phyloP scores from a whole-genome alignment of 1,140 invertebrate species.

The Trachymyrmex septentrionalis region DNA sequence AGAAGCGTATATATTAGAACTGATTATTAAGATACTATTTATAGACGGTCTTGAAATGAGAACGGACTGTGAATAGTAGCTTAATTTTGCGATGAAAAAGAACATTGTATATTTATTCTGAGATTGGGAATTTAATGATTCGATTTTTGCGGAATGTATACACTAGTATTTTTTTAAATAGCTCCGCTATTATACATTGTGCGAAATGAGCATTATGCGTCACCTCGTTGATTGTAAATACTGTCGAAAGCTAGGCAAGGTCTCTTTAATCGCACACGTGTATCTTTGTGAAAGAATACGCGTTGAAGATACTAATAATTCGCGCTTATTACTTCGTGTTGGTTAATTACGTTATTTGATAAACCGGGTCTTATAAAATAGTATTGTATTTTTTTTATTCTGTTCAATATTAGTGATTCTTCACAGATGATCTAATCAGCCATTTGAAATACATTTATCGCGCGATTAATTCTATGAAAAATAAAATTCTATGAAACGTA shows the following conservation, averaged over 20 bases:
- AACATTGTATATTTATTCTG: background rate
- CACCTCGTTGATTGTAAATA: background rate
- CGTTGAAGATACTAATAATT: background rate
- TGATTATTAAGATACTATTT: no score
- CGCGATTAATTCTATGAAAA: background rate
- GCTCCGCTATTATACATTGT: background rate
- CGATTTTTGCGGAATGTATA: background rate
- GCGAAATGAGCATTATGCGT: background rate
- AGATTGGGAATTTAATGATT: background rate
- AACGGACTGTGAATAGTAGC: no score
- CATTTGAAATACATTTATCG: background rate
- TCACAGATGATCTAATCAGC: background rate
- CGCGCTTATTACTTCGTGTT: background rate
- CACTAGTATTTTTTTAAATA: background rate
- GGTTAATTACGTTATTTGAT: background rate
- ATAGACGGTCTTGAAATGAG: no score
- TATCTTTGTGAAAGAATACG: slow-evolving; percentile 11
- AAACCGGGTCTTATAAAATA: background rate
- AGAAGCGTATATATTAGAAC: no score
- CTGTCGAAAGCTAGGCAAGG: slow-evolving; percentile 72
- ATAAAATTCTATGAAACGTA: no score
- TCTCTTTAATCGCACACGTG: slow-evolving; percentile 49
- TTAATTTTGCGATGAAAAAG: background rate
- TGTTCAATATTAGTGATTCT: background rate
- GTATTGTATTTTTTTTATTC: background rate